Evolutionary conservation across 2,888 invertebrate species (phyloP), one percentile per base, ranked within the genome.

Genomic region (Ophion slaviceki): DNA sequence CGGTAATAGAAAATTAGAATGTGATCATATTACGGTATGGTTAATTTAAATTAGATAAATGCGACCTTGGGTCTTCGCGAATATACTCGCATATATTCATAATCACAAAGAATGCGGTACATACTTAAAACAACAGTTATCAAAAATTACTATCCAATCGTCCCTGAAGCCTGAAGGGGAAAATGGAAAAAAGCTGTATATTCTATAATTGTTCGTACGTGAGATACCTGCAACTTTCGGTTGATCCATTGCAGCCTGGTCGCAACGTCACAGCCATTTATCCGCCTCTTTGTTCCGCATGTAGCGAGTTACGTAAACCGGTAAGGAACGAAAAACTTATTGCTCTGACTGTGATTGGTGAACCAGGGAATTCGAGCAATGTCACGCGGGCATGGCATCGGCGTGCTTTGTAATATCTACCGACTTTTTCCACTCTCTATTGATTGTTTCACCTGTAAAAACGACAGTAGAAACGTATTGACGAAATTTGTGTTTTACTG

Each of bases 211-310:
- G 79, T 62, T 59, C 20, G 71, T 79, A 82, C 70, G 78, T 75
- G 82, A 70, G 40, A 40, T 24, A 61, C 72, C 67, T 71, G 10
- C 20, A 71, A 86, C 82, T 86, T 86, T 82, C 82, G 80, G 74
- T 61, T 36, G 7, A 20, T 62, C 40, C 64, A 53, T 61, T 68
- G 57, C 47, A 68, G 11, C 24, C 53, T 11, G 40, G 24, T 2
- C 71, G 8, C 57, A 66, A 61, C 66, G 72, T 47, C n/a, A 20
- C 57, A 40, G 40, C 64, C 66, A 45, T 64, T 80, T 64, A 24
- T 72, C 59, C 80, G 47, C 57, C 40, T 20, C 8, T 45, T 79
- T 53, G 70, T 79, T 64, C 79, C 71, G 71, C 64, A 64, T 20
- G 47, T 70, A 32, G 64, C 62, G 64, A 47, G 64, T 45, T 36